Base-by-base conservation (phyloP, 2,797 vertebrate species). In the Intellagama lesueurii region DNA sequence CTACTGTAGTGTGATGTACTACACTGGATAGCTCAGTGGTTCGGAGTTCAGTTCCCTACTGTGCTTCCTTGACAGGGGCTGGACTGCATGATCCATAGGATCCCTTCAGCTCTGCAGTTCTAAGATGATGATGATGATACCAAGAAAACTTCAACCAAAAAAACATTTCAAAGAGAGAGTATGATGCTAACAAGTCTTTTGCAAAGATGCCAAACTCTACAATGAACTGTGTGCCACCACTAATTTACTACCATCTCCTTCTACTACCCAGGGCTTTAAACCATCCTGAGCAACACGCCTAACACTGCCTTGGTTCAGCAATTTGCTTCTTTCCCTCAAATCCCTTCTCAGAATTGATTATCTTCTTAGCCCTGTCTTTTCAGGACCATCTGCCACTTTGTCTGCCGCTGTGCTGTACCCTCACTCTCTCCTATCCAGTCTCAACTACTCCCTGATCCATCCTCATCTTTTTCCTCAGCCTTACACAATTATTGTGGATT, bases 311-410 rank as follows among this genome's bases (percentile, higher is more conserved):
- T 83, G 75, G 69, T 72, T 28, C 14, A 26, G 47, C 69, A 69
- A 84, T 73, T 73, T 84, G 49, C 60, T 12, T 35, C 70, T 60
- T 8, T 4, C 47, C 26, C 76, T 28, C 82, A 72, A 83, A 83
- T 83, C 82, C 70, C 72, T 77, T 76, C 52, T 86, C 73, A 64
- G 60, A 77, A 60, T 86, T 72, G 14, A 66, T 86, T 86, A 86
- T 86, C 73, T 44, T 76, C 72, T 86, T 73, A 64, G 73, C 47
- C 28, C 9, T 72, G 47, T 69, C 84, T 86, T 77, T 77, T n/a
- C 73, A 32, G 73, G 64, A 64, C 72, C 73, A 77, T 85, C 83
- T 85, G 72, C 83, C 30, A 30, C 52, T 28, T 32, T 40, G 35
- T 60, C 84, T 76, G 52, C 49, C 11, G 9, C 52, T 56, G 52